Base-by-base conservation (phyloP, 2,797 vertebrate genomes). In the Adelosebastes latens region DNA sequence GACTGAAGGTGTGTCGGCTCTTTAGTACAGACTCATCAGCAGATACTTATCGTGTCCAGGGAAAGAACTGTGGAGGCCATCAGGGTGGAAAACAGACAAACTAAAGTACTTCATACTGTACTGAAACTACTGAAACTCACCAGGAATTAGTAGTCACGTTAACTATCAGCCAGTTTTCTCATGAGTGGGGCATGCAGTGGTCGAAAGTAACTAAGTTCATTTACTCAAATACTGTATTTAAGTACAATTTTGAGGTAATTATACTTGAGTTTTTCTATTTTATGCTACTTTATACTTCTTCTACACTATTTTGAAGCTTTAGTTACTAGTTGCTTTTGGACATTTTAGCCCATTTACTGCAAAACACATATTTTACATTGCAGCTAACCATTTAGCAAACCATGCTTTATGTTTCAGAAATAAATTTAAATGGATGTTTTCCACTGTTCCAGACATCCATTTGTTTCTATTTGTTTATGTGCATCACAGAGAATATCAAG, bases 21-120 rank as follows among this genome's bases (percentile, higher is more conserved):
- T 56, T 70, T 20, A 72, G 59, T 59, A 20, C 62, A 59, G 52
- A 82, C 31, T 73, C 66, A 61, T 89, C 79, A 88, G 82, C 87
- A 86, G 91, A 93, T 92, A 62, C 39, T 83, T 91, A 88, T 91
- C 82, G 2, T 25, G 59, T 80, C 27, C 39, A 82, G 75, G 75
- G 67, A 86, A 83, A 56, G 64, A 79, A 52, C 60, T 53, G 59
- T 62, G 22, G 32, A 85, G 69, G 77, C 69, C 65, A 83, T 78
- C 24, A 31, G 63, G 73, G 77, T 81, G 71, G 80, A 75, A 84
- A 84, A 80, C 46, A 68, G 56, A 46, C 4, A 25, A 63, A 11
- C 31, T 25, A 10, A 68, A 71, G 14, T 27, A 32, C 65, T 76
- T 70, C 24, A 66, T 58, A 34, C 72, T 74, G 72, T 71, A 31